These are phyloP conservation scores for Oxyteleia sp. DNA, from an alignment of 2,888 invertebrate species.

Conservation along the genomic window DNA sequence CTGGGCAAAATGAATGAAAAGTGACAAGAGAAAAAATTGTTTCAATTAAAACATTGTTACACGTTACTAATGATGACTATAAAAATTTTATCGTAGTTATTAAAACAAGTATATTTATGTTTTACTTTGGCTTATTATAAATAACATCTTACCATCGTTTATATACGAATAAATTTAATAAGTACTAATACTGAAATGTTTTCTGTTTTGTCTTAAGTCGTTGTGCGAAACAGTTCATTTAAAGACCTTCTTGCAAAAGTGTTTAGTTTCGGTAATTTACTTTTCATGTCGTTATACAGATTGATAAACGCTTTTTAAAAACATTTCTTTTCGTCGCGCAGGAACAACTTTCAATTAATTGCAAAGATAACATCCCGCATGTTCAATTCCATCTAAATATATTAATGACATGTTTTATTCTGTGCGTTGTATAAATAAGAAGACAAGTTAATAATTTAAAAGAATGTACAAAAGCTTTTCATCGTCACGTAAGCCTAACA, in stretches of 20 bases:
- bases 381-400: conserved; percentile 63
- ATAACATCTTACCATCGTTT: conserved; percentile 48
- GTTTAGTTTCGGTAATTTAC: conserved; percentile 15
- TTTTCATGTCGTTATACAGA: no score
- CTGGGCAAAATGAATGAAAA: background rate
- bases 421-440: conserved; percentile 50
- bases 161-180: conserved; percentile 40
- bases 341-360: conserved; percentile 37
- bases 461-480: conserved; percentile 55
- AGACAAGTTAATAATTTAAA: conserved; percentile 64
- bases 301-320: no score
- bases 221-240: conserved; percentile 41
- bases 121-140: conserved; percentile 64
- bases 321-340: conserved; percentile 8
- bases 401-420: conserved; percentile 30
- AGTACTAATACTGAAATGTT: conserved; percentile 53
- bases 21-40: no score
- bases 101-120: conserved; percentile 46
- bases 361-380: conserved; percentile 33
- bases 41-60: no score
- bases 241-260: conserved; percentile 1
- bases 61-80: conserved; percentile 38
- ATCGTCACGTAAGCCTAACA: conserved; percentile 34
- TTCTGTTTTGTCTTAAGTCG: conserved; percentile 13
- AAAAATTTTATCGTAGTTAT: conserved; percentile 25